A percentile compares a stretch with the other conserved stretches of the same genome.
These are phyloP conservation scores for Ephialtes manifestator DNA, from an alignment of 2,888 invertebrate genomes.

Conservation along the genomic window DNA sequence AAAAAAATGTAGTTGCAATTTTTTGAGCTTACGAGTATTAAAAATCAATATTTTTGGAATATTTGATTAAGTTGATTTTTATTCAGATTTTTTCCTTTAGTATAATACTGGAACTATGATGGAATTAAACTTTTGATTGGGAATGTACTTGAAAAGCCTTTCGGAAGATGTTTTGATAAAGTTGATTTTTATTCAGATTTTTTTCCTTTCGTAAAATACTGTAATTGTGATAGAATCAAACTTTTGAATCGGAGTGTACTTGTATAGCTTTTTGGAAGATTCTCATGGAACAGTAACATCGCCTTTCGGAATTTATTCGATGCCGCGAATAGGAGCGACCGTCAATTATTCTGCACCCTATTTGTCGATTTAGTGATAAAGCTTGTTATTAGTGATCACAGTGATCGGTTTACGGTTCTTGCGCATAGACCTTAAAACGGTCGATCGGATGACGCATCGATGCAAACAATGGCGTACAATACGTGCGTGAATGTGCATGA, in stretches of 20 bases:
- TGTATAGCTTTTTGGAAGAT: neutral
- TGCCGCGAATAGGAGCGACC: neutral
- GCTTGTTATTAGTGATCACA: neutral
- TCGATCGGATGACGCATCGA: constrained; percentile 6
- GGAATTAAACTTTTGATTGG: too few species aligned
- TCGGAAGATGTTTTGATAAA: too few species aligned
- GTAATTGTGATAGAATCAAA: too few species aligned
- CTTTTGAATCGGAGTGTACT: too few species aligned
- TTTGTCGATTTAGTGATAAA: neutral
- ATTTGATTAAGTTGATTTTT: too few species aligned
- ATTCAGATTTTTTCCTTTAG: neutral
- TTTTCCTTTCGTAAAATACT: too few species aligned
- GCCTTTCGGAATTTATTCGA: neutral
- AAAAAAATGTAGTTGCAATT: too few species aligned
- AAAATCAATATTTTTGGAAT: too few species aligned
- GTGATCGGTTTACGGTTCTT: neutral
- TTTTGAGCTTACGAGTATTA: too few species aligned
- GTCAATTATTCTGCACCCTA: neutral
- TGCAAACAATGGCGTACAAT: neutral
- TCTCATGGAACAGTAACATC: neutral
- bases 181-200: too few species aligned
- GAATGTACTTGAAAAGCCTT: too few species aligned
- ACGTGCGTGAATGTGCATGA: neutral
- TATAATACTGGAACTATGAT: neutral
- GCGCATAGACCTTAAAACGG: constrained; percentile 5